A percentile compares a stretch with the other conserved stretches of the same genome.
These are phyloP conservation scores for Drosophila asahinai DNA, from an alignment of 1,140 invertebrate species.

Conservation along the genomic window DNA sequence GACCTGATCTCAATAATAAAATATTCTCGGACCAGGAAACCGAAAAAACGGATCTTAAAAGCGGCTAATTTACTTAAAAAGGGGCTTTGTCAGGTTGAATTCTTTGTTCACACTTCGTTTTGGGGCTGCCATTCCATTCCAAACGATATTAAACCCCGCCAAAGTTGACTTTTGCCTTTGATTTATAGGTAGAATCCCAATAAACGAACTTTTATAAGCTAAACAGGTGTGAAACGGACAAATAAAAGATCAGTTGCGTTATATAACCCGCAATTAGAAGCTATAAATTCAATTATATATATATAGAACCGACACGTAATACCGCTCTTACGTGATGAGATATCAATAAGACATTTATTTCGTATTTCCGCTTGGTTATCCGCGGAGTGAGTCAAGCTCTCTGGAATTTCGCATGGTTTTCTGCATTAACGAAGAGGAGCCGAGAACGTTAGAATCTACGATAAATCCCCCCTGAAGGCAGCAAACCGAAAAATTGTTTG, in stretches of 20 bases:
- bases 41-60: conserved; percentile 20
- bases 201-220: conserved; percentile 46
- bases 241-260: conserved; percentile 47
- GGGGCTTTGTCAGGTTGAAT: conserved; percentile 25
- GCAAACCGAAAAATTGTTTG: conserved; percentile 27
- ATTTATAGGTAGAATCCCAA: conserved; percentile 51
- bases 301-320: conserved; percentile 29
- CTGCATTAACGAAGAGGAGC: conserved; percentile 16
- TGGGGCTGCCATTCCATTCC: conserved; percentile 10
- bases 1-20: conserved; percentile 7
- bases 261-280: conserved; percentile 41
- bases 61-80: conserved; percentile 34
- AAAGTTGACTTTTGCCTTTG: conserved; percentile 34
- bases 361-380: conserved; percentile 39
- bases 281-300: conserved; percentile 18
- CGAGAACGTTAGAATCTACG: conserved; percentile 4
- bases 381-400: conserved; percentile 28
- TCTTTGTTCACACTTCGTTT: conserved; percentile 29
- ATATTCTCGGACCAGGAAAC: conserved; percentile 37
- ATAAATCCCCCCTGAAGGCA: conserved; percentile 24
- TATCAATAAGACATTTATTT: conserved; percentile 22
- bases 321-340: conserved; percentile 18
- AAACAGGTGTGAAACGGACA: conserved; percentile 48
- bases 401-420: conserved; percentile 42
- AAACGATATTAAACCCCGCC: conserved; percentile 15